Base-by-base conservation (phyloP, 2,797 vertebrate genomes). In the Eupleurogrammus muticus region DNA sequence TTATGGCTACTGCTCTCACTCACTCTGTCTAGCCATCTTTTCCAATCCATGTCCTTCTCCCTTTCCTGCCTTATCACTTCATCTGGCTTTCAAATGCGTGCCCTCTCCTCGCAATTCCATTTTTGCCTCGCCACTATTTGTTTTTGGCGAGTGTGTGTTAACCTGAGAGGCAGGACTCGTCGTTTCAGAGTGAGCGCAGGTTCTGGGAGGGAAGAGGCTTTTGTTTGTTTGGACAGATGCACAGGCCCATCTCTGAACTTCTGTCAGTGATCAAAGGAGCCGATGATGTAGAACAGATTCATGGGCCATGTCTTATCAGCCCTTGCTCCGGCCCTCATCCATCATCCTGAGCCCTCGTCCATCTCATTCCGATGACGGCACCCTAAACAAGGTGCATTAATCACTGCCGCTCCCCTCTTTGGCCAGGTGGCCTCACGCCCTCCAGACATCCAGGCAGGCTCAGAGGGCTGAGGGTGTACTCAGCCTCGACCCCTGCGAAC, bases 231-330 rank as follows among this genome's bases (percentile, higher is more conserved):
- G 91, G 95, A 96, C 96, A 96, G 96, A 96, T 95, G 95, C 94
- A 92, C 91, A 87, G 91, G 94, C 93, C 94, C 95, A 94, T 96
- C 95, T 94, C 94, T 95, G 96, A 96, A 95, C 94, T 95, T 95
- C 93, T 96, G 96, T 97, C 95, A 95, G 93, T 92, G 95, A 97
- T 97, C 96, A 96, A 95, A 97, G 96, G 92, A 94, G 92, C 95
- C 89, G 94, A 93, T 96, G 97, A 96, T 96, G 96, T 96, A 96
- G 96, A 96, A 96, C 96, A 97, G 95, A 96, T 98, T 97, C 95
- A 97, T 93, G 91, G 96, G 94, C 95, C 95, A 94, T 96, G 96
- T 97, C 96, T 96, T 96, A 96, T 96, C 96, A 96, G 95, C 94
- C 95, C 92, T 83, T 76, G 91, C 94, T 95, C 92, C 92, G 85